phyloP scores from a whole-genome alignment of 2,113 vertebrate species.

The Hemibagrus wyckioides region DNA sequence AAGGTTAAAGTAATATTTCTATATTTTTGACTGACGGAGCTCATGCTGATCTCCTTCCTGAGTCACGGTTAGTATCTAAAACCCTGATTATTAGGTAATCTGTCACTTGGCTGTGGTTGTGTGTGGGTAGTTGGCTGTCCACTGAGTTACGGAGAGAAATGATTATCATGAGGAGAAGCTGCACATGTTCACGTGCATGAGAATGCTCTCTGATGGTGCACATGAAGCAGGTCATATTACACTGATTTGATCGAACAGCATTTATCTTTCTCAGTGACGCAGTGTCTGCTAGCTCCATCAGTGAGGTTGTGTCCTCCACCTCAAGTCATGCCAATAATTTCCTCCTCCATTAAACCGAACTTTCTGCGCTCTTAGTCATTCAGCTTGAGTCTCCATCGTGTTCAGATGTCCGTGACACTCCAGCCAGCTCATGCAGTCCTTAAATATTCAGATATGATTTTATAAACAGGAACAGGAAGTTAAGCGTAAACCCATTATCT shows the following conservation, averaged over 20 bases:
- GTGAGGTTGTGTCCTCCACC: background rate
- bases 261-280: conserved; percentile 6
- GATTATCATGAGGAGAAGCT: background rate
- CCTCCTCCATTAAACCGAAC: background rate
- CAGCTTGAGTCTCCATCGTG: too few species aligned
- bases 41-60: too few species aligned
- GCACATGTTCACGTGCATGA: background rate
- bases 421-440: conserved; percentile 29
- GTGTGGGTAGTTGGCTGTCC: too few species aligned
- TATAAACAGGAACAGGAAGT: conserved; percentile 9
- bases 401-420: conserved; percentile 37
- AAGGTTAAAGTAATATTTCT: too few species aligned
- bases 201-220: background rate
- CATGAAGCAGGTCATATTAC: conserved; percentile 14
- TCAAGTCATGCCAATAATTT: background rate
- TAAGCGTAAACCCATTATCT: conserved; percentile 27
- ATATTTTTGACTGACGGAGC: too few species aligned
- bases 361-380: background rate
- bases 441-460: background rate
- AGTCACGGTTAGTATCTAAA: too few species aligned
- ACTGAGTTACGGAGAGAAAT: too few species aligned
- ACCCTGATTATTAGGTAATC: background rate
- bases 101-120: background rate
- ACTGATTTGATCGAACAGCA: conserved; percentile 19
- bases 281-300: background rate